Base-by-base conservation (phyloP, 2,113 vertebrate species). In the Gasterosteus nipponicus region DNA sequence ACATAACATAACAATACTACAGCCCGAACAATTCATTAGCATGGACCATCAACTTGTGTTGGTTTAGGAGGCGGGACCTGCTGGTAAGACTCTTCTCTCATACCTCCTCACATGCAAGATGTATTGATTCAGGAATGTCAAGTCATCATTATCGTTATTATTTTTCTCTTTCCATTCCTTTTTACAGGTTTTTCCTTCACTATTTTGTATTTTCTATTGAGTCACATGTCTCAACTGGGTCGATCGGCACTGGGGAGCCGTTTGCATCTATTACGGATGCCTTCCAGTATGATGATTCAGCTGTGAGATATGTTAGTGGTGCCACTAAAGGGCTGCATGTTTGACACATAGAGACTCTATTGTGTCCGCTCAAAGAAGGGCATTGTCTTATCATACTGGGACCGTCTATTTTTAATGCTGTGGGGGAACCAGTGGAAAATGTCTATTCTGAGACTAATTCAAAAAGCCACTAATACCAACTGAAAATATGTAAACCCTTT, bases 281-380 rank as follows among this genome's bases (percentile, higher is more conserved):
- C 70, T 77, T 67, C 81, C 83, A 84, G 86, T 87, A 87, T 53
- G 76, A 87, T 91, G 92, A 93, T 87, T 93, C 89, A 89, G 77
- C 81, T 83, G 73, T 74, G 72, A 91, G 72, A 90, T 84, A 92
- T 92, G 89, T 86, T 90, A 89, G 87, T 88, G 62, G 84, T 78
- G 75, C 85, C 74, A 76, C 84, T 83, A 68, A 81, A 82, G 73
- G 83, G 75, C 70, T 86, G 62, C 51, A 77, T 10, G 54, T 63
- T 86, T 81, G 81, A 88, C 68, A 89, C 84, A 92, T 86, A 92
- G 77, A 78, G 81, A 38, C 31, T 11, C 56, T 31, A 65, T 84
- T 93, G 86, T 88, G 58, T 69, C 18, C 19, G 76, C 47, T 69
- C 42, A 76, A 85, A 90, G 82, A 86, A 56, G 73, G 15, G 26